These are phyloP conservation scores for Periophthalmodon schlosseri DNA, from an alignment of 2,113 vertebrate genomes.

Conservation along the genomic window DNA sequence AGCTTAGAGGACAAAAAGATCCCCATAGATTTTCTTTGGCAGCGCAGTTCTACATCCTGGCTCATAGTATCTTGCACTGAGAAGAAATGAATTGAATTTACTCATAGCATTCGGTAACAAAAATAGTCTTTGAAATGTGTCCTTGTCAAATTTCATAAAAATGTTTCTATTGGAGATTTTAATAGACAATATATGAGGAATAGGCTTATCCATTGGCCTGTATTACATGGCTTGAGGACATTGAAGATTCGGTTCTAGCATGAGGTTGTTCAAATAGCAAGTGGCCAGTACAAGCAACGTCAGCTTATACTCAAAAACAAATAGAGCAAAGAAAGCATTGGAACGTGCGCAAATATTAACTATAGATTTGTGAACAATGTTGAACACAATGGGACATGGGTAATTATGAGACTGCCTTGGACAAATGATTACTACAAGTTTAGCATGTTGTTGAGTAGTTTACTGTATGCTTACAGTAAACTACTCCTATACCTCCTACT, in stretches of 20 bases:
- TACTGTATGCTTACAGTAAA: no score
- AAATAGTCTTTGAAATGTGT: no score
- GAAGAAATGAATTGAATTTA: no score
- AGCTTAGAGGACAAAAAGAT: not conserved
- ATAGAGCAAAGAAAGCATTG: not conserved
- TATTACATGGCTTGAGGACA: not conserved
- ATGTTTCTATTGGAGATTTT: no score
- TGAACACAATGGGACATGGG: not conserved
- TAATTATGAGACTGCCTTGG: not conserved
- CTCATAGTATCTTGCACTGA: not conserved
- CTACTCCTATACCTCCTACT: no score
- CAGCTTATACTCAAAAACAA: not conserved
- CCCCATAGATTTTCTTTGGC: not conserved
- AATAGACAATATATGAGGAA: no score
- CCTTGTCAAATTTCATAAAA: no score
- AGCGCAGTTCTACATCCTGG: not conserved
- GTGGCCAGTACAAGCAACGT: not conserved
- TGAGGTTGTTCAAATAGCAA: no score
- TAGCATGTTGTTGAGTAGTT: not conserved
- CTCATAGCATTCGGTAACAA: no score
- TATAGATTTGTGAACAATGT: not conserved
- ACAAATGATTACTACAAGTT: not conserved
- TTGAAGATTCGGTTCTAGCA: not conserved
- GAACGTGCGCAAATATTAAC: not conserved
- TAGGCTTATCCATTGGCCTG: no score